Evolutionary conservation across 2,797 vertebrate species (phyloP).

Genomic region (Ptychadena robeensis): DNA sequence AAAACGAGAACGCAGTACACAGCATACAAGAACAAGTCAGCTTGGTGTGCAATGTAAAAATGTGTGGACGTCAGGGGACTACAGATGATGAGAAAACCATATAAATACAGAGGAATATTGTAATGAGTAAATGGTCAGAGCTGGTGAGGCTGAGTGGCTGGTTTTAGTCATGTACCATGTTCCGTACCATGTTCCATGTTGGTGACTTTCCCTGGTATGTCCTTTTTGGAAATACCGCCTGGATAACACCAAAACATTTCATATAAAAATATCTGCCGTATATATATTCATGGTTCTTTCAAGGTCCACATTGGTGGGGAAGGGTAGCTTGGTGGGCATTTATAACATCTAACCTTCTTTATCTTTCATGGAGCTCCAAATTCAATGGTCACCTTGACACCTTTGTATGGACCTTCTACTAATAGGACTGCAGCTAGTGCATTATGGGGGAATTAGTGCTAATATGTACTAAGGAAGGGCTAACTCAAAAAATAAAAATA

Average conservation of each 20-base stretch:
- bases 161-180: background rate
- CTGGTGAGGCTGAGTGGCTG: background rate
- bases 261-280: background rate
- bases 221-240: background rate
- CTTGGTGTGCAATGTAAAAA: background rate
- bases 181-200: background rate
- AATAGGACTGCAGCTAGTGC: no score
- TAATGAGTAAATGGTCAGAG: background rate
- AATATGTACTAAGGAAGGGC: no score
- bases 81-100: background rate
- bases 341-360: no score
- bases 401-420: no score
- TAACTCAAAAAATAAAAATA: no score
- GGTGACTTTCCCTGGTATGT: no score
- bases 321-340: no score
- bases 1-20: conserved; percentile 27
- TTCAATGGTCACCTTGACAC: no score
- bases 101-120: background rate
- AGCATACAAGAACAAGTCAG: conserved; percentile 1
- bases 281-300: background rate
- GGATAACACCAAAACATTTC: background rate
- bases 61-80: background rate
- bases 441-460: no score
- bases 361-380: no score
- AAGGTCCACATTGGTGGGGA: no score